phyloP scores from a whole-genome alignment of 2,888 invertebrate species.

The Morpho deidamia region DNA sequence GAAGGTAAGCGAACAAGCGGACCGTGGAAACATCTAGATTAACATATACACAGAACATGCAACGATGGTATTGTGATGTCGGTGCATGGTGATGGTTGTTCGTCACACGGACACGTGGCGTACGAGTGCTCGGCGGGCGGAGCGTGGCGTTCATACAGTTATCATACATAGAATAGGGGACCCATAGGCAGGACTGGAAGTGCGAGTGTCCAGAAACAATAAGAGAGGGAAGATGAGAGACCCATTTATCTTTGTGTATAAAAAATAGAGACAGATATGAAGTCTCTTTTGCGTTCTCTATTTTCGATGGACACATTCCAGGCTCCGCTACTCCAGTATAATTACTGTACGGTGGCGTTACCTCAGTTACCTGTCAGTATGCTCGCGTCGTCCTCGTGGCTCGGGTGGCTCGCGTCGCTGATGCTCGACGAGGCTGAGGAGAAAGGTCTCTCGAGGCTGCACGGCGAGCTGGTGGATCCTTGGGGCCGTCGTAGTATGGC shows the following conservation, averaged over 20 bases:
- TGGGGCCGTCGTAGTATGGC: constrained; percentile 69
- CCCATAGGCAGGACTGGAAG: no score
- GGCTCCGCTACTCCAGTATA: not conserved
- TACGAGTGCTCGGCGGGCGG: not conserved
- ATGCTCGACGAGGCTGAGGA: constrained; percentile 94
- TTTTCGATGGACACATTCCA: no score
- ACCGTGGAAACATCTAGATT: constrained; percentile 48
- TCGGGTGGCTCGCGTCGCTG: constrained; percentile 83
- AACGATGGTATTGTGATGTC: constrained; percentile 39
- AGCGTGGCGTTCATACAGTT: no score
- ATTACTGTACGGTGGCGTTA: not conserved
- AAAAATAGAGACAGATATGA: not conserved
- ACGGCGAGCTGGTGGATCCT: constrained; percentile 87
- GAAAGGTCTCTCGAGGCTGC: constrained; percentile 92
- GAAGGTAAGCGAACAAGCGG: constrained; percentile 62
- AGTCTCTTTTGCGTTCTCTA: no score
- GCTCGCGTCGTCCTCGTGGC: constrained; percentile 89
- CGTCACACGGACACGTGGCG: constrained; percentile 31
- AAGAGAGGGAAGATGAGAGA: no score
- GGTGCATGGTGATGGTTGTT: constrained; percentile 73
- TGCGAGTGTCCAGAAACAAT: no score
- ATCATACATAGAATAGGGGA: no score
- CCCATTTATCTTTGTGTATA: no score
- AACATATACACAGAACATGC: constrained; percentile 64
- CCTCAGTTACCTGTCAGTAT: constrained; percentile 87